These are phyloP conservation scores for Hoplostethus mediterraneus DNA, from an alignment of 2,797 vertebrate genomes.

Conservation along the genomic window DNA sequence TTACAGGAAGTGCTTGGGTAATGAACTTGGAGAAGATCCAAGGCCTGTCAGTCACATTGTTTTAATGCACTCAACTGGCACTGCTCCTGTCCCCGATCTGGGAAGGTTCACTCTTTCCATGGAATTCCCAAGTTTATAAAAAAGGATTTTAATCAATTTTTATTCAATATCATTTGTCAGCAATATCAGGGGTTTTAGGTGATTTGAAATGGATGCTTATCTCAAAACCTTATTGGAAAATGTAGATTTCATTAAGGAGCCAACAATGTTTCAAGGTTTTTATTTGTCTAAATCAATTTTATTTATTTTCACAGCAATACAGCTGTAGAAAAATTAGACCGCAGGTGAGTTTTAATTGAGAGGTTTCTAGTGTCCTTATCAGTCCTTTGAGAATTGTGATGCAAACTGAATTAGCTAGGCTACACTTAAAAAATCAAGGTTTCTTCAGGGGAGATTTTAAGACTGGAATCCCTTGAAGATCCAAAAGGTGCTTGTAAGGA, in stretches of 20 bases:
- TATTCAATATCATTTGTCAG: slow-evolving; percentile 5
- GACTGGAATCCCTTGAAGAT: neutral
- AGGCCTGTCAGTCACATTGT: slow-evolving; percentile 63
- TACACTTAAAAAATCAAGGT: neutral
- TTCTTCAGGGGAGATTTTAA: neutral
- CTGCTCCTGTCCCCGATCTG: slow-evolving; percentile 52
- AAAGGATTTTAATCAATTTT: slow-evolving; percentile 13
- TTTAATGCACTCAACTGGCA: slow-evolving; percentile 72
- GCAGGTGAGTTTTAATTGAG: neutral
- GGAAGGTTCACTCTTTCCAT: slow-evolving; percentile 46
- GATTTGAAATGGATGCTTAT: neutral
- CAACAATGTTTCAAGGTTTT: neutral
- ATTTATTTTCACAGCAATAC: neutral
- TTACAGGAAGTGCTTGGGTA: slow-evolving; percentile 67
- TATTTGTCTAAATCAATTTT: neutral
- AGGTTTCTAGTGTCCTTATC: neutral
- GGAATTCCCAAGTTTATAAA: slow-evolving; percentile 25
- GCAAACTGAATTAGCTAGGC: neutral
- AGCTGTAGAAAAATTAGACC: neutral
- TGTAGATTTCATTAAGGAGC: neutral
- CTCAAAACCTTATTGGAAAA: neutral
- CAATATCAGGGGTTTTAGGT: neutral
- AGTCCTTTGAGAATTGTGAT: neutral
- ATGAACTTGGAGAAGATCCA: slow-evolving; percentile 72
- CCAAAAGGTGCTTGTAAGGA: neutral